Evolutionary conservation across 2,113 vertebrate genomes (phyloP).

Genomic region (Mus pahari): DNA sequence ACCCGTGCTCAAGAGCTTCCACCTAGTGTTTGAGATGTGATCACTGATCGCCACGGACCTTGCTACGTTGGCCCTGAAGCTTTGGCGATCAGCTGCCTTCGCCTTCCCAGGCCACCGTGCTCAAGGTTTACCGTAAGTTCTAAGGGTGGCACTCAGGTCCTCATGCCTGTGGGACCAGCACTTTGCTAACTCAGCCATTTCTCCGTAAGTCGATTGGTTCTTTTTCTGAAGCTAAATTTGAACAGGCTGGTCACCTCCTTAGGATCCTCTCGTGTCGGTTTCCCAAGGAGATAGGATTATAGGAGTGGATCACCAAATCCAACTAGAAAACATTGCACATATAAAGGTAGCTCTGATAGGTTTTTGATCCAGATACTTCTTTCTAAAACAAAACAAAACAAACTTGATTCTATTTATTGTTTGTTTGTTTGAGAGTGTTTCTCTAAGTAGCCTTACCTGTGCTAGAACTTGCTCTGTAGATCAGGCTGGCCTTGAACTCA

Average conservation of each 20-base stretch:
- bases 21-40: background rate
- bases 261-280: background rate
- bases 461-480: too few relatives aligned
- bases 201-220: background rate
- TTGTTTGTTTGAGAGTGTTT: background rate
- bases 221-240: background rate
- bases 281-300: background rate
- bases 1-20: background rate
- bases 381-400: background rate
- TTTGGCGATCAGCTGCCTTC: background rate
- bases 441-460: too few relatives aligned
- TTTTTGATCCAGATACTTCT: constrained; percentile 21
- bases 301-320: background rate
- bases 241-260: background rate
- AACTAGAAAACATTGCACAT: background rate
- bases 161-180: too few relatives aligned
- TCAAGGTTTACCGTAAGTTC: too few relatives aligned
- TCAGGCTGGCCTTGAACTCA: too few relatives aligned
- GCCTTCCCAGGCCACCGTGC: background rate
- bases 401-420: background rate
- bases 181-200: background rate
- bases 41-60: background rate
- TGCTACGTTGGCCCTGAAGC: background rate
- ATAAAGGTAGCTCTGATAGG: constrained; percentile 24
- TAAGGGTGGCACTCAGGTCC: background rate